Base-by-base conservation (phyloP, 2,888 invertebrate species). In the Dexiosoma caninum region DNA sequence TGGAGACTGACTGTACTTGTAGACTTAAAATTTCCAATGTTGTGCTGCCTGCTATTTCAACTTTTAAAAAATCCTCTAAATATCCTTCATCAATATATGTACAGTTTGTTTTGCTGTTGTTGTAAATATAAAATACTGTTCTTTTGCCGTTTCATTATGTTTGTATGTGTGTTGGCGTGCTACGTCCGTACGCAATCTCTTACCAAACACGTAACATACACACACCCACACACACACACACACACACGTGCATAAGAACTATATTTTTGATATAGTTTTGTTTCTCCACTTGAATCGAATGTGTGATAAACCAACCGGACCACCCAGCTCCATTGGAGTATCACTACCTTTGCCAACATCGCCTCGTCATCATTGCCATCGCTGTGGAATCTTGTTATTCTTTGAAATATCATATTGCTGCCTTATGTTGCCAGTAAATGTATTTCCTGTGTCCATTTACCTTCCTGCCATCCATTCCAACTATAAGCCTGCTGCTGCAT, bases 1-100 rank as follows among this genome's bases (percentile, higher is more conserved):
- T 23, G 66, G 19, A 37, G 23, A 37, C 37, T 60, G 62, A 77
- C 76, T 81, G 76, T 77, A 77, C 67, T 42, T n/a, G 9, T 67
- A 51, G 51, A 59, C 49, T 59, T 42, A 2, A 49, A 75, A 59
- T 53, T 35, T 51, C 27, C 32, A 51, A 55, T 57, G 49, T 14
- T 46, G n/a, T n/a, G 19, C 16, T 69, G 46, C 74, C 77, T 78
- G 75, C 60, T 59, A 40, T 44, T 75, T 66, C 42, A 74, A 37
- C 46, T 69, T 60, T 62, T 27, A 32, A 30, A 72, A 66, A 77
- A 80, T 78, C 81, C 84, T 85, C 57, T 83, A 83, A 84, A 85
- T 86, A 86, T 86, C 85, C 87, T 86, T 88, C 87, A 88, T 88
- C 88, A 88, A 88, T 88, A 88, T 86, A 88, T 86, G n/a, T n/a